Base-by-base conservation (phyloP, 2,113 vertebrate genomes). In the Bos javanicus region DNA sequence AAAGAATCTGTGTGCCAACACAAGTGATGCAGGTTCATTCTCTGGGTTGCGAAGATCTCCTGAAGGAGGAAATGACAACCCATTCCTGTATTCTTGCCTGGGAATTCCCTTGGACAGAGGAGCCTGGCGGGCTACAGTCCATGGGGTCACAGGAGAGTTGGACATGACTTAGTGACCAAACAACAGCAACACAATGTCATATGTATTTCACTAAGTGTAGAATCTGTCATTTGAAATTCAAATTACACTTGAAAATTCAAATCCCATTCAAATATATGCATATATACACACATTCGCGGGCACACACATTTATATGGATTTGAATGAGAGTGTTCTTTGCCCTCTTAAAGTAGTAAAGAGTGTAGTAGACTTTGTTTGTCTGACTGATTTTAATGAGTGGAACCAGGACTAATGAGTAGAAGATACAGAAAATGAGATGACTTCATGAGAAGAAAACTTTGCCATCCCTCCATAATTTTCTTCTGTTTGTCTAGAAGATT, bases 351-450 rank as follows among this genome's bases (percentile, higher is more conserved):
- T 60, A 59, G 1, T 81, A n/a, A 67, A 62, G 36, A 57, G 3
- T 67, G 2, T 92, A 26, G 50, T 52, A 71, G 13, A 86, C 8
- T 88, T 95, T 52, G 5, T 87, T 94, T 80, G 3, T 54, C 39
- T 83, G 9, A 26, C 57, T 83, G 30, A 91, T 56, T 54, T 97
- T 48, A 93, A 54, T n/a, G 28, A 71, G 25, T 26, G 8, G 19
- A 74, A 80, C 6, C 21, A 81, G 54, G 28, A 71, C 7, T 57
- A 74, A 62, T 19, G 12, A 25, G 7, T 23, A 89, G 17, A 87
- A 50, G 21, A 3, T 85, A 57, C 2, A 84, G 85, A 91, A 93
- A 96, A 84, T 90, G 28, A 83, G 30, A 30, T 83, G 33, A 94
- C n/a, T 90, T 81, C 16, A 25, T 39, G 48, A 85, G 64, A 81